These are phyloP conservation scores for Acestrorhynchus altus DNA, from an alignment of 2,797 vertebrate species.

Conservation along the genomic window DNA sequence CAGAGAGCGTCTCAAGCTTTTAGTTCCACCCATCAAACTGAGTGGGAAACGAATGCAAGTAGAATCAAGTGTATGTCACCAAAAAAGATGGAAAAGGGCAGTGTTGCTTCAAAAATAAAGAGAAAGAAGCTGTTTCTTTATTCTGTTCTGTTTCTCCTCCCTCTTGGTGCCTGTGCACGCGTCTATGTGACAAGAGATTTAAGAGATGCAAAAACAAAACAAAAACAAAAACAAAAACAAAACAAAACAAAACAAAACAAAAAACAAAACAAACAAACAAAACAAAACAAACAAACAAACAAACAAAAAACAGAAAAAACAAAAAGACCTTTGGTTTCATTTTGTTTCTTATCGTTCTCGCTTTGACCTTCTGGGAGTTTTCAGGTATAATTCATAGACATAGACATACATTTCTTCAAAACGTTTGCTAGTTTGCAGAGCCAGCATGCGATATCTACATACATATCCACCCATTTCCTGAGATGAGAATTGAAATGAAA, in stretches of 20 bases:
- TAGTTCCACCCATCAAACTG: constrained; percentile 79
- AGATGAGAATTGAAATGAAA: no score
- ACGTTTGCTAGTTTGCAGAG: no score
- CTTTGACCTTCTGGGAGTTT: neutral
- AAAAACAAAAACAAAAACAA: no score
- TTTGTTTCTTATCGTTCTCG: no score
- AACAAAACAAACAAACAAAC: neutral
- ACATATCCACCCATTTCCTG: no score
- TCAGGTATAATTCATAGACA: neutral
- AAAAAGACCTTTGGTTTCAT: no score
- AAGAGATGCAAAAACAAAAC: neutral
- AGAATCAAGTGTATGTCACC: constrained; percentile 35
- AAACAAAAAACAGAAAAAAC: neutral
- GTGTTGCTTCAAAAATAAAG: constrained; percentile 8
- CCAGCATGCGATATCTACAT: no score
- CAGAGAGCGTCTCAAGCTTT: constrained; percentile 87
- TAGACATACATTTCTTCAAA: no score
- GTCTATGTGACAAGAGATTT: constrained; percentile 6
- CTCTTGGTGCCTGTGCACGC: neutral
- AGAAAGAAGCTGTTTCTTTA: neutral
- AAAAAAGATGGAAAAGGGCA: constrained; percentile 1
- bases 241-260: no score
- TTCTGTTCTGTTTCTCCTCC: neutral
- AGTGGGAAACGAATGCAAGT: constrained; percentile 64
- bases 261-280: no score